Conservation (phyloP, 2,888 invertebrate species). For the Dynastes hyllus region DNA sequence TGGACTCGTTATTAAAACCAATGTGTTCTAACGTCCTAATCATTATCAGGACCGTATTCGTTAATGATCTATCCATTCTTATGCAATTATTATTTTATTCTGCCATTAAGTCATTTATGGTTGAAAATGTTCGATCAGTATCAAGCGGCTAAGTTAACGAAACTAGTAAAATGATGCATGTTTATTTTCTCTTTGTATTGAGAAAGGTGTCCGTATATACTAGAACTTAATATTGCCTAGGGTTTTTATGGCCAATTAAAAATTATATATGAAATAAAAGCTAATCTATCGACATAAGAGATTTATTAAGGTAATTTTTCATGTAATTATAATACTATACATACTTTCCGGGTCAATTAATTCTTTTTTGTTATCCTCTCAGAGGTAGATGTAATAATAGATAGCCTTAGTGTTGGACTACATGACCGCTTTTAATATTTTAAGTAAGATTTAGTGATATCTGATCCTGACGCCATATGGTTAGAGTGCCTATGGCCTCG, state of each 20-base stretch:
- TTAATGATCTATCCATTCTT: not conserved
- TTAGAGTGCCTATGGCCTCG: constrained; percentile 18
- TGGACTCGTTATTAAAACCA: too few relatives aligned
- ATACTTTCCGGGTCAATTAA: constrained; percentile 26
- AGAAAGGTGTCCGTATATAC: not conserved
- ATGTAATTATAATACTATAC: constrained; percentile 33
- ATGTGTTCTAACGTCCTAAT: too few relatives aligned
- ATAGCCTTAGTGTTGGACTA: constrained; percentile 38
- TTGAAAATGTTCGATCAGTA: not conserved
- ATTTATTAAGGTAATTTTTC: constrained; percentile 39
- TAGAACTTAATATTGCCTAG: not conserved
- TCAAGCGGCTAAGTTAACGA: not conserved
- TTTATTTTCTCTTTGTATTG: not conserved
- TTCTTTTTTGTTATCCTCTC: constrained; percentile 32
- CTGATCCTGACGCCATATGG: constrained; percentile 41
- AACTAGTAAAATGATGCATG: not conserved
- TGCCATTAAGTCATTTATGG: not conserved
- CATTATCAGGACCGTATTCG: too few relatives aligned
- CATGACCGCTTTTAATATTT: constrained; percentile 41
- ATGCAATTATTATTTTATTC: not conserved
- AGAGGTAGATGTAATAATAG: constrained; percentile 39
- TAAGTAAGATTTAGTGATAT: constrained; percentile 48
- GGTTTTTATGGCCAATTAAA: constrained; percentile 37
- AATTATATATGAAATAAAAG: constrained; percentile 33
- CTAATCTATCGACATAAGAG: constrained; percentile 36